phyloP scores from a whole-genome alignment of 2,113 vertebrate species.

The Perca flavescens region DNA sequence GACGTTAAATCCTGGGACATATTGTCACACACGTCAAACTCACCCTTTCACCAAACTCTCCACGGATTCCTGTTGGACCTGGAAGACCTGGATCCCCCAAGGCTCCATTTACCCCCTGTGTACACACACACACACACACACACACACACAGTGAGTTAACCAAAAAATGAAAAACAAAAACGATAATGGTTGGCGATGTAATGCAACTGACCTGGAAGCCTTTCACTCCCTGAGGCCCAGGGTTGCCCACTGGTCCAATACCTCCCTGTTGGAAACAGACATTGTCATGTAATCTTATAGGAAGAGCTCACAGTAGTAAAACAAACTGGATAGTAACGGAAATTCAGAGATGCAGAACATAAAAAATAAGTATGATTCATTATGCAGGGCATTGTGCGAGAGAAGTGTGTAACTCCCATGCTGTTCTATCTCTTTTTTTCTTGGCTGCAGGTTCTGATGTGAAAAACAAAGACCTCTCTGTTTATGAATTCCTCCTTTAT shows the following conservation, averaged over 20 bases:
- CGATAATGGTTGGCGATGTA: neutral
- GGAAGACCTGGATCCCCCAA: constrained; percentile 92
- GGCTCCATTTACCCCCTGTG: constrained; percentile 90
- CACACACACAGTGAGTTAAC: constrained; percentile 7
- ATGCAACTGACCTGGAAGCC: constrained; percentile 92
- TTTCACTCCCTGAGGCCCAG: constrained; percentile 87
- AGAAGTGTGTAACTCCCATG: constrained; percentile 16
- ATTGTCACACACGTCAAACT: constrained; percentile 67
- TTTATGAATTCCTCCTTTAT: constrained; percentile 39
- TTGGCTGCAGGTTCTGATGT: constrained; percentile 33
- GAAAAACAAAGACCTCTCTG: constrained; percentile 62
- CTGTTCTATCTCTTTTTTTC: constrained; percentile 18
- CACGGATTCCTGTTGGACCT: constrained; percentile 94
- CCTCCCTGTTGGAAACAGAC: constrained; percentile 86
- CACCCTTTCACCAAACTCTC: constrained; percentile 92
- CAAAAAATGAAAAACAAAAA: neutral
- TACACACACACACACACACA: constrained; percentile 7
- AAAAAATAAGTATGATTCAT: constrained; percentile 36
- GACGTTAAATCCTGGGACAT: neutral
- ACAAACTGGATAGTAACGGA: neutral
- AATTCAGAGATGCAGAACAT: neutral
- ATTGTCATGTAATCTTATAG: constrained; percentile 25
- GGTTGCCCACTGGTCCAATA: constrained; percentile 88
- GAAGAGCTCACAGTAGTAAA: neutral
- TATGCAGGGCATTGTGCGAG: constrained; percentile 24